A percentile compares a stretch with the other conserved stretches of the same genome.
Conservation (phyloP, 2,797 vertebrate species). For the Garrulus glandarius region DNA sequence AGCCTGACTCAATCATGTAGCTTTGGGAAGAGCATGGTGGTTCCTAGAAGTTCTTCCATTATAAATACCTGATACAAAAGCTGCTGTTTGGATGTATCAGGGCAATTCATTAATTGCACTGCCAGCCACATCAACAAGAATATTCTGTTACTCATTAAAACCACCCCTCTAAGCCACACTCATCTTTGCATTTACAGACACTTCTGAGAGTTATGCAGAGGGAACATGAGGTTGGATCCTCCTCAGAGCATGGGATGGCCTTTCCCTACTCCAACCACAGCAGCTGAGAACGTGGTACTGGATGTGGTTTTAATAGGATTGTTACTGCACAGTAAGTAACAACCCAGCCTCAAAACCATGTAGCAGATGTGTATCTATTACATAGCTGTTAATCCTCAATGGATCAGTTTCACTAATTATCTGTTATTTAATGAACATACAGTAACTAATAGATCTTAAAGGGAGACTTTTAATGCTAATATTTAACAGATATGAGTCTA, state of each 20-base stretch:
- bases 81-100: not conserved
- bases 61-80: not conserved
- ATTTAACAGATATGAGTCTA: not conserved
- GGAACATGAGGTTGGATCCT: not conserved
- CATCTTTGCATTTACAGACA: not conserved
- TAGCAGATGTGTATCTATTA: constrained; percentile 54
- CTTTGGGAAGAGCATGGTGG: not conserved
- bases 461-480: constrained; percentile 1
- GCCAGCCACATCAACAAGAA: not conserved
- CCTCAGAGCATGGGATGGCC: not conserved
- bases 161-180: not conserved
- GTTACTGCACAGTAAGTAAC: constrained; percentile 42
- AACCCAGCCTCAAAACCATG: not conserved
- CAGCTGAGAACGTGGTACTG: not conserved
- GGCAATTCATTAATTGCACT: not conserved
- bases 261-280: not conserved
- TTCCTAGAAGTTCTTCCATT: not conserved
- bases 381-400: constrained; percentile 35
- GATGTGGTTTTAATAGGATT: constrained; percentile 12
- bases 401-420: constrained; percentile 31
- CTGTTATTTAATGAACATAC: constrained; percentile 56
- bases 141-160: not conserved
- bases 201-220: not conserved
- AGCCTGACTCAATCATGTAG: not conserved
- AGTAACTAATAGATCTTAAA: constrained; percentile 56